Evolutionary conservation across 2,888 invertebrate genomes (phyloP), one percentile per base, ranked within the genome.

Genomic region (Ferdinandea cuprea): DNA sequence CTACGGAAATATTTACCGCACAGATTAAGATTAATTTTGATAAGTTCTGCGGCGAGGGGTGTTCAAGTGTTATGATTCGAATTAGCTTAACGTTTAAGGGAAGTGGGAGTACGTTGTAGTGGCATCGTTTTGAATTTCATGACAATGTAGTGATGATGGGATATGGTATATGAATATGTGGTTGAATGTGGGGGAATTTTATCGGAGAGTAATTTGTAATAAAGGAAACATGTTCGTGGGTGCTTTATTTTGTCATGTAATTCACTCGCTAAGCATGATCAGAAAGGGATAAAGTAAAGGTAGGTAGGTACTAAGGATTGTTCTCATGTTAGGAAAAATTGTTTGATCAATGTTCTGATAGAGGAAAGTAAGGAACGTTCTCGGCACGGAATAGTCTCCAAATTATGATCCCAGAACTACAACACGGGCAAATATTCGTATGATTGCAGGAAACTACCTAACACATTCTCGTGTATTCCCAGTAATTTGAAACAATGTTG

Each of bases 1-100:
- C 25, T 8, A 15, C 8, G 59, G 54, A 74, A 81, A 61, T 77
- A 40, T 83, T 77, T 72, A 66, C 81, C 69, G 54, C 72, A 65
- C 66, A 78, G 78, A 83, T 83, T 83, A 58, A 78, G 77, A 83
- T 83, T 78, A 59, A 83, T 73, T 83, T 83, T 68, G 78, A 78
- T 63, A 78, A 73, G 46, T 65, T 32, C 13, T 58, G 25, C 40
- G 19, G 37, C 7, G 69, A 25, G 44, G 37, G 59, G 28, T 46
- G 40, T 13, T 74, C 42, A 42, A 74, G 74, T 76, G 68, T 69
- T 69, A 74, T 76, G 74, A 74, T 58, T 74, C 21, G 35, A 72
- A 78, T 78, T 72, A 78, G 72, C 78, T 11, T 11, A 13, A 19
- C 15, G 15, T 1, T 15, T 32, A 42, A 15, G 42, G 13, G 17